Conservation (phyloP, 2,888 invertebrate species). For the Auanema sp. region DNA sequence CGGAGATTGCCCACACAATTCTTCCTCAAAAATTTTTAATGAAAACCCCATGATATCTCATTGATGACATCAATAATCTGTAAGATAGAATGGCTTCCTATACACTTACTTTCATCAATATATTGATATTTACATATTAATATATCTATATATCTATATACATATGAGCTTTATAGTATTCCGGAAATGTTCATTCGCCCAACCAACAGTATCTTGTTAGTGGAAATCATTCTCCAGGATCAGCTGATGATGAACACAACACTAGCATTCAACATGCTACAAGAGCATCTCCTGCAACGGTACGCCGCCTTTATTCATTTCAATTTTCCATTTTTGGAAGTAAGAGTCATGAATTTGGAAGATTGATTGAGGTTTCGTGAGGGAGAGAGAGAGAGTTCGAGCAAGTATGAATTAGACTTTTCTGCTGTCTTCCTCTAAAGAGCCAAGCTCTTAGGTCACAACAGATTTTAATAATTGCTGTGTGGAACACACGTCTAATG, state of each 20-base stretch:
- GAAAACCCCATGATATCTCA: no score
- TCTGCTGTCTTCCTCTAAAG: no score
- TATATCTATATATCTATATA: not conserved
- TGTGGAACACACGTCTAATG: no score
- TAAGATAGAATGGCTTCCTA: no score
- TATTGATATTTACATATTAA: not conserved
- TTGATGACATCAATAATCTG: no score
- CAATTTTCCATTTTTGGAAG: not conserved
- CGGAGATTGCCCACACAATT: no score
- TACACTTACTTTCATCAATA: not conserved
- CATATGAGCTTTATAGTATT: constrained; percentile 23
- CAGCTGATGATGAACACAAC: constrained; percentile 40
- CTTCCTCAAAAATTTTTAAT: no score
- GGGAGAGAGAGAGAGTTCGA: not conserved
- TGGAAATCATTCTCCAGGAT: constrained; percentile 38
- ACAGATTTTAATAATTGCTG: no score
- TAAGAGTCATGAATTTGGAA: not conserved
- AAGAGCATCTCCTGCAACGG: constrained; percentile 54
- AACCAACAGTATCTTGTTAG: constrained; percentile 11
- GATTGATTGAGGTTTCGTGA: constrained; percentile 10
- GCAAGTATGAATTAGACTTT: no score
- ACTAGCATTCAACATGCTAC: constrained; percentile 35
- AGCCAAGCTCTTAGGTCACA: no score
- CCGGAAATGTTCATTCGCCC: constrained; percentile 30
- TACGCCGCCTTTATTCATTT: constrained; percentile 23